Evolutionary conservation across 2,888 invertebrate genomes (phyloP), one percentile per base, ranked within the genome.

Genomic region (Cotesia congregata): DNA sequence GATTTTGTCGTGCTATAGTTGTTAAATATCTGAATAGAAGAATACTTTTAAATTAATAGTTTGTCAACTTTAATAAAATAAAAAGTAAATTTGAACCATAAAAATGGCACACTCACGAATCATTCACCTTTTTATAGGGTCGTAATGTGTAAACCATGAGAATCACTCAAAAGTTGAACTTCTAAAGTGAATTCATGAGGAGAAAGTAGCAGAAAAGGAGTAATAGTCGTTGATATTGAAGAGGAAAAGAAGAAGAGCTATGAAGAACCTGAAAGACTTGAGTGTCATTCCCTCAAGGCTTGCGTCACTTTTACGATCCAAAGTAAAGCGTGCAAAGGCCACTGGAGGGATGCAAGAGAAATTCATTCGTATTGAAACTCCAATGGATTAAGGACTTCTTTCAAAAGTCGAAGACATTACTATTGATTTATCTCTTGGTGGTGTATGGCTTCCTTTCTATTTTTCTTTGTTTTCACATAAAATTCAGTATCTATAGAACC

Each of bases 131-230:
- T 86, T 86, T 84, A 86, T 83, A 83, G 81, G 72, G 79, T 83
- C 82, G 78, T 83, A 82, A 87, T 88, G 86, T 84, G 86, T 87
- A 86, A 88, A 88, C 85, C 87, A 86, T 86, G 87, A 87, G 85
- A 78, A 79, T 39, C 59, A 69, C 69, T 69, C 9, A 69, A 59
- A 59, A 59, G 59, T 69, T 59, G 6, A n/a, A 67, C 78, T 78
- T 50, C 78, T 78, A 76, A 76, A 80, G 77, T 77, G 75, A 78
- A 75, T 79, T 80, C 80, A 78, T 78, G 67, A 73, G 77, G 72
- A 76, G 75, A 80, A 72, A 75, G 75, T 77, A 67, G 64, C 78
- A 76, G 73, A 64, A 72, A 67, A 60, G 67, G 62, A 59, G 73
- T 6, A 30, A 30, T 30, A 30, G 30, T 30, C 30, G 30, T 67